These are phyloP conservation scores for Setophaga coronata DNA, from an alignment of 2,113 vertebrate genomes.

Conservation along the genomic window DNA sequence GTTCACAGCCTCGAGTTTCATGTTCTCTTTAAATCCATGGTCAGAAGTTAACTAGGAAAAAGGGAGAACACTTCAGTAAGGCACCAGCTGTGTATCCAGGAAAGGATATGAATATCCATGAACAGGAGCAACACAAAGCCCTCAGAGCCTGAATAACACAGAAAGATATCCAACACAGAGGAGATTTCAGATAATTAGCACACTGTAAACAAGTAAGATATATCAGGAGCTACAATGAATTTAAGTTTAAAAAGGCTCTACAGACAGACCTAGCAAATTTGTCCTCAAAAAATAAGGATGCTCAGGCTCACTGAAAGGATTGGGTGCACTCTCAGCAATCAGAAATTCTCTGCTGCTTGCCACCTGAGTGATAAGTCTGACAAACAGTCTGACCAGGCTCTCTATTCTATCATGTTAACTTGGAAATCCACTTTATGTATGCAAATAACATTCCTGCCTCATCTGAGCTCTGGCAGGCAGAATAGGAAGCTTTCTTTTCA, in stretches of 20 bases:
- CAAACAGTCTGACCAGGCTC: not conserved
- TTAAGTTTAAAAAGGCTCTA: not conserved
- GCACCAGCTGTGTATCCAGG: not conserved
- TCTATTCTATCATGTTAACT: not conserved
- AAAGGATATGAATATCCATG: not conserved
- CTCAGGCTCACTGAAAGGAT: not conserved
- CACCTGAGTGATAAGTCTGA: not conserved
- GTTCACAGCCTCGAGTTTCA: constrained; percentile 97
- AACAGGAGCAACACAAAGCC: not conserved
- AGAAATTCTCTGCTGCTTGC: constrained; percentile 2
- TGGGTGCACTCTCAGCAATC: not conserved
- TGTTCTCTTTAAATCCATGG: constrained; percentile 91
- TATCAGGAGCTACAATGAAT: not conserved
- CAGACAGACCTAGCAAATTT: not conserved
- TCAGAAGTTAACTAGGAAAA: constrained; percentile 81
- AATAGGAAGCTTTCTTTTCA: not conserved
- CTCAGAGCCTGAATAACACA: not conserved
- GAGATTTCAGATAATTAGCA: not conserved
- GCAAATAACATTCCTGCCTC: not conserved
- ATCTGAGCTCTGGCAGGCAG: not conserved
- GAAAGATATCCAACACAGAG: not conserved
- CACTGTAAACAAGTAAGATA: not conserved
- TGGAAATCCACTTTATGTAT: not conserved
- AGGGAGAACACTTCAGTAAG: not conserved
- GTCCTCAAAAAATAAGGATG: not conserved